These are phyloP conservation scores for Bombylius major DNA, from an alignment of 2,888 invertebrate genomes.

Conservation along the genomic window DNA sequence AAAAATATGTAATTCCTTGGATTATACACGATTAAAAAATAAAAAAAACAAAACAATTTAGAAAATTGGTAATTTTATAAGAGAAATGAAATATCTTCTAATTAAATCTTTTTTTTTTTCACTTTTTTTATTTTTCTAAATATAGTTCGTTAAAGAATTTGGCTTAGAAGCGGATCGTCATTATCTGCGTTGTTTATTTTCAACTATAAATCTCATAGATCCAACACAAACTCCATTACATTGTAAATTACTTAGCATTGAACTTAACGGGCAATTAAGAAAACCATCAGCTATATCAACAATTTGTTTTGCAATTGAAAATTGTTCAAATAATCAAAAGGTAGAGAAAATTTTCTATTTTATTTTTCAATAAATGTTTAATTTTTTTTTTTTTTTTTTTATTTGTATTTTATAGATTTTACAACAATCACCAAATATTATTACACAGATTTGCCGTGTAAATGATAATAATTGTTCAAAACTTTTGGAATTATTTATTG, in stretches of 20 bases:
- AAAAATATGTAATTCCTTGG: too few species aligned
- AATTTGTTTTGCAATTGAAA: slow-evolving; percentile 78
- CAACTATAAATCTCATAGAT: slow-evolving; percentile 70
- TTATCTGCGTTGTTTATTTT: slow-evolving; percentile 87
- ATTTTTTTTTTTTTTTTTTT: not conserved
- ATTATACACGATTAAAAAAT: too few species aligned
- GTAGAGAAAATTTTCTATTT: slow-evolving; percentile 29
- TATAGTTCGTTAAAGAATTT: slow-evolving; percentile 76
- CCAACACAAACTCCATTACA: slow-evolving; percentile 49
- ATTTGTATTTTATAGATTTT: slow-evolving; percentile 48
- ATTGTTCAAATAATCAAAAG: slow-evolving; percentile 64
- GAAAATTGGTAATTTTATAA: not conserved
- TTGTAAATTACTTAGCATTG: slow-evolving; percentile 64
- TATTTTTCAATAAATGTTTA: not conserved
- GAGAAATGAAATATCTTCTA: not conserved
- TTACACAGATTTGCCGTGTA: slow-evolving; percentile 72
- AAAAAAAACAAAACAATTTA: too few species aligned
- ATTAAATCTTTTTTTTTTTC: too few species aligned
- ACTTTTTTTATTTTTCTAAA: too few species aligned
- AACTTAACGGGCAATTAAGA: slow-evolving; percentile 64
- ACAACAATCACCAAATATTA: slow-evolving; percentile 65
- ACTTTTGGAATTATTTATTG: slow-evolving; percentile 85
- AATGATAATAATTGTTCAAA: slow-evolving; percentile 76
- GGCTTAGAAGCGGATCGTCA: slow-evolving; percentile 96
- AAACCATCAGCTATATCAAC: slow-evolving; percentile 80